Conservation (phyloP, 2,797 vertebrate species). For the Molothrus ater region DNA sequence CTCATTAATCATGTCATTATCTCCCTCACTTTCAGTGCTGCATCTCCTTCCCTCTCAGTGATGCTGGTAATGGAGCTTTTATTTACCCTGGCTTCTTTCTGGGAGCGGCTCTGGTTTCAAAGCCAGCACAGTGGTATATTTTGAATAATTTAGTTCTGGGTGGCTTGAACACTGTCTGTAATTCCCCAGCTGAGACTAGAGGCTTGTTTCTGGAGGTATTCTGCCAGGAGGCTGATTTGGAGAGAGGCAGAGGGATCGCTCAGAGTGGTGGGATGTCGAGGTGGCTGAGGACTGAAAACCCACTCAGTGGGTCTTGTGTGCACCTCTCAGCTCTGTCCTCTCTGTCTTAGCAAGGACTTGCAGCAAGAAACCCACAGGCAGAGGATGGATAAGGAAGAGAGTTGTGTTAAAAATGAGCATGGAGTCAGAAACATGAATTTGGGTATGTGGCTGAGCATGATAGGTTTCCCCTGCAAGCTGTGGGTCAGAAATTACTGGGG, state of each 20-base stretch:
- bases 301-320: neutral
- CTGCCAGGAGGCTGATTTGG: neutral
- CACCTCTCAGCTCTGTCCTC: neutral
- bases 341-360: neutral
- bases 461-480: neutral
- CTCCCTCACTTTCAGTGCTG: conserved; percentile 27
- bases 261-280: neutral
- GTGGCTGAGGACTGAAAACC: neutral
- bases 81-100: conserved; percentile 20
- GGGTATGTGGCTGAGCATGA: neutral
- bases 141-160: conserved; percentile 45
- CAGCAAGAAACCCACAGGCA: neutral
- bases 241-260: neutral
- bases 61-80: conserved; percentile 21
- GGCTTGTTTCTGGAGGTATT: neutral
- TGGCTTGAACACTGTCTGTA: conserved; percentile 4
- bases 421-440: neutral
- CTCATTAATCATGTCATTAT: conserved; percentile 40
- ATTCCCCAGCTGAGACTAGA: conserved; percentile 1
- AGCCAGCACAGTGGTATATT: conserved; percentile 20
- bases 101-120: neutral
- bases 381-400: neutral
- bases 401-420: neutral
- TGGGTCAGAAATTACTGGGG: neutral
- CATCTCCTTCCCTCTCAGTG: neutral